Evolutionary conservation across 2,797 vertebrate species (phyloP).

Genomic region (Scarus forsteni): DNA sequence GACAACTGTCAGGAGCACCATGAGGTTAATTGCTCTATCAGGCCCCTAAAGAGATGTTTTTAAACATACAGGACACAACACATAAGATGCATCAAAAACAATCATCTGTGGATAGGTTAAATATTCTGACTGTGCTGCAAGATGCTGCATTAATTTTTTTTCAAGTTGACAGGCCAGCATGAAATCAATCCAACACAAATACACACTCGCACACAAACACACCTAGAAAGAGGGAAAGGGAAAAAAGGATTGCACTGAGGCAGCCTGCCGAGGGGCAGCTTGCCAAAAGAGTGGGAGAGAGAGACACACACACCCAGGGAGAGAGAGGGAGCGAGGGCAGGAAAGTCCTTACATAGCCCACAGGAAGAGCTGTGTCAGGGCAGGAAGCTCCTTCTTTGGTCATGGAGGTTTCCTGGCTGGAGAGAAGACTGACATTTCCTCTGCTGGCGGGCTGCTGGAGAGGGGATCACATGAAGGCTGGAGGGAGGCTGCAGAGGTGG

Average conservation of each 20-base stretch:
- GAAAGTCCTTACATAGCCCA: constrained; percentile 92
- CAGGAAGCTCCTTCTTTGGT: constrained; percentile 88
- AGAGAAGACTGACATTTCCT: constrained; percentile 87
- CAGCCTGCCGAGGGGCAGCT: constrained; percentile 78
- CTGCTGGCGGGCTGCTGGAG: constrained; percentile 82
- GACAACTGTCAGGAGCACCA: constrained; percentile 19
- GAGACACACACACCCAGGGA: constrained; percentile 16
- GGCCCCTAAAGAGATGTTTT: constrained; percentile 14
- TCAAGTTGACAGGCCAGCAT: constrained; percentile 20
- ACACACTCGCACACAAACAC: constrained; percentile 39
- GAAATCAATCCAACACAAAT: constrained; percentile 31
- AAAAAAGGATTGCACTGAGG: constrained; percentile 66
- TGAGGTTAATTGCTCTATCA: constrained; percentile 49
- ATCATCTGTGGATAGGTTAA: constrained; percentile 22
- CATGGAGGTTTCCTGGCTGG: constrained; percentile 86
- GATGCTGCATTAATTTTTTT: constrained; percentile 41
- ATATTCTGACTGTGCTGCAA: constrained; percentile 36
- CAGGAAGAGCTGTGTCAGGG: constrained; percentile 89
- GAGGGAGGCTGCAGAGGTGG: constrained; percentile 81
- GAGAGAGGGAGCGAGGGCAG: constrained; percentile 75
- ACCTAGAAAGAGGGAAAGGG: constrained; percentile 48
- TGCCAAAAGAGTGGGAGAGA: constrained; percentile 79
- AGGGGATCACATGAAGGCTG: constrained; percentile 84
- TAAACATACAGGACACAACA: constrained; percentile 2
- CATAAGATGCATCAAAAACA: constrained; percentile 4